Conservation (phyloP, 2,888 invertebrate species). For the Ctena decussata region DNA sequence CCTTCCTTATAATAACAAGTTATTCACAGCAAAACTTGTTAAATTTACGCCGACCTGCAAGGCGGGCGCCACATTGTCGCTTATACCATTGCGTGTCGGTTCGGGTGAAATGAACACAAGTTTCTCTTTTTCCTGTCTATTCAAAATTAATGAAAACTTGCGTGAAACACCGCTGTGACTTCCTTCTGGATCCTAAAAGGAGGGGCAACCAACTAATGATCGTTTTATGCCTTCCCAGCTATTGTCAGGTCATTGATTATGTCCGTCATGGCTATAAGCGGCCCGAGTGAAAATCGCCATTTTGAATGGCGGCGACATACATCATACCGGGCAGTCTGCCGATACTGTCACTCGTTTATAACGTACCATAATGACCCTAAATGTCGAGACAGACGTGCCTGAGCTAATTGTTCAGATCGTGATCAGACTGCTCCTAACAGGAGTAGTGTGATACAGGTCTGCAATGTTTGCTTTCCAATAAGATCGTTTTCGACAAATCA, state of each 20-base stretch:
- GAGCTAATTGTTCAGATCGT: too few relatives aligned
- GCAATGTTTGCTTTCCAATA: too few relatives aligned
- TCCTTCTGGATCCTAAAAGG: slow-evolving; percentile 53
- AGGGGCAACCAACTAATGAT: slow-evolving; percentile 63
- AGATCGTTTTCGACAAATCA: too few relatives aligned
- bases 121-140: slow-evolving; percentile 42
- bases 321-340: slow-evolving; percentile 3
- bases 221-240: neutral
- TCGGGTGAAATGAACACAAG: slow-evolving; percentile 42
- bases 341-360: neutral
- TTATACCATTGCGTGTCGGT: slow-evolving; percentile 55
- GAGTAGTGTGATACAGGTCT: too few relatives aligned
- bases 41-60: neutral
- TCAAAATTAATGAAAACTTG: slow-evolving; percentile 58
- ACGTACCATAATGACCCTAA: too few relatives aligned
- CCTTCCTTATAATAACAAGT: neutral
- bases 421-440: too few relatives aligned
- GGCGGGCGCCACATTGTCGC: slow-evolving; percentile 57
- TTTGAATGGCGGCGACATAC: neutral
- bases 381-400: too few relatives aligned
- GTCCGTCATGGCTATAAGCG: neutral
- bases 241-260: neutral
- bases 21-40: neutral
- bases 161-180: slow-evolving; percentile 66
- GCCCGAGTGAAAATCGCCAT: neutral